Evolutionary conservation across 2,797 vertebrate genomes (phyloP).

Genomic region (Rhodeus uyekii): DNA sequence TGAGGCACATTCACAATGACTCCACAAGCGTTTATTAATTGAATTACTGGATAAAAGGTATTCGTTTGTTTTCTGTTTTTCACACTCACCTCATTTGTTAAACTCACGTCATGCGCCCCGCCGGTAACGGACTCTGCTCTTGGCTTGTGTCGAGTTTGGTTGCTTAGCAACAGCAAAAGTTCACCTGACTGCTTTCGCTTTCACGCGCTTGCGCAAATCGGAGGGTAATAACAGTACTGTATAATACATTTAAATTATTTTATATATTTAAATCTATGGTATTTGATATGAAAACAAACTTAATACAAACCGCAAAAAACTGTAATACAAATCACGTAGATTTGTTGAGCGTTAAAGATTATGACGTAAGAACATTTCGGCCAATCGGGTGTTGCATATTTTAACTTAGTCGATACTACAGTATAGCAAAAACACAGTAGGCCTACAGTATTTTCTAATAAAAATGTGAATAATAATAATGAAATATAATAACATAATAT

Average conservation of each 20-base stretch:
- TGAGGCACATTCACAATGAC: not conserved
- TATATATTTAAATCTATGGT: not conserved
- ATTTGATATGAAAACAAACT: not conserved
- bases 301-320: not conserved
- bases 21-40: not conserved
- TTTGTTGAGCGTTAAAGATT: not conserved
- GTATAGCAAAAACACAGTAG: no score
- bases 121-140: not conserved
- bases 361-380: not conserved
- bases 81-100: slow-evolving; percentile 11
- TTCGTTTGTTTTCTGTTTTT: not conserved
- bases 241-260: not conserved
- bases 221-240: not conserved
- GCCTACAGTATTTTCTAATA: no score
- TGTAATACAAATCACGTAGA: not conserved
- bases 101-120: not conserved
- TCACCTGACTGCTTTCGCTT: not conserved
- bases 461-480: not conserved
- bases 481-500: not conserved
- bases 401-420: not conserved
- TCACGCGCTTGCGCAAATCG: not conserved
- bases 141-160: slow-evolving; percentile 23
- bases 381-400: not conserved
- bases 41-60: not conserved
- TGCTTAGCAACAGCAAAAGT: slow-evolving; percentile 52